Percentiles rank a stretch among this genome's conserved stretches.
Evolutionary conservation across 2,797 vertebrate species (phyloP).

Genomic region (Pteropus rufus): DNA sequence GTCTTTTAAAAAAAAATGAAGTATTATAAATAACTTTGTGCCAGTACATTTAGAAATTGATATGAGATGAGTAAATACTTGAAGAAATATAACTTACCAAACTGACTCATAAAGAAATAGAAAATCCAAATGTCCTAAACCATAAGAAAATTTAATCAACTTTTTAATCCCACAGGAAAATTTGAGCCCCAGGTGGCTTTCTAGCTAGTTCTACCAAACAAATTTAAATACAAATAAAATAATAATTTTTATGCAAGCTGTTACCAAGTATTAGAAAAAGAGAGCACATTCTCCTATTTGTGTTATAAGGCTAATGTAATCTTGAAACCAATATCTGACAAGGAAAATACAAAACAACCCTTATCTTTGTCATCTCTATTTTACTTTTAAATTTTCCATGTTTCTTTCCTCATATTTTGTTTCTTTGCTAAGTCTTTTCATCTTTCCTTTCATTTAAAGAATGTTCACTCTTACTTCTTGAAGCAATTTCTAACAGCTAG

Average conservation of each 20-base stretch:
- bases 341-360: background rate
- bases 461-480: background rate
- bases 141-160: background rate
- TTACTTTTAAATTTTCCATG: background rate
- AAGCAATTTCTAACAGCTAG: background rate
- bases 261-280: background rate
- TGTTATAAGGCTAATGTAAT: background rate
- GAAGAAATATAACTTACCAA: background rate
- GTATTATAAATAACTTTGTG: background rate
- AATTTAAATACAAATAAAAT: slow-evolving; percentile 2
- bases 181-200: background rate
- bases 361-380: background rate
- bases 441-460: background rate
- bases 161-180: background rate
- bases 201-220: background rate
- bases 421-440: background rate
- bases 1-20: background rate
- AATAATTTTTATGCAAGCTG: background rate
- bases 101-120: background rate
- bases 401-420: background rate
- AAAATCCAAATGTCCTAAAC: background rate
- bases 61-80: background rate
- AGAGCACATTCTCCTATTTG: background rate
- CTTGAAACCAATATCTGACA: background rate
- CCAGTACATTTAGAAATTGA: background rate